Base-by-base conservation (phyloP, 2,113 vertebrate genomes). In the Grantiella picta region DNA sequence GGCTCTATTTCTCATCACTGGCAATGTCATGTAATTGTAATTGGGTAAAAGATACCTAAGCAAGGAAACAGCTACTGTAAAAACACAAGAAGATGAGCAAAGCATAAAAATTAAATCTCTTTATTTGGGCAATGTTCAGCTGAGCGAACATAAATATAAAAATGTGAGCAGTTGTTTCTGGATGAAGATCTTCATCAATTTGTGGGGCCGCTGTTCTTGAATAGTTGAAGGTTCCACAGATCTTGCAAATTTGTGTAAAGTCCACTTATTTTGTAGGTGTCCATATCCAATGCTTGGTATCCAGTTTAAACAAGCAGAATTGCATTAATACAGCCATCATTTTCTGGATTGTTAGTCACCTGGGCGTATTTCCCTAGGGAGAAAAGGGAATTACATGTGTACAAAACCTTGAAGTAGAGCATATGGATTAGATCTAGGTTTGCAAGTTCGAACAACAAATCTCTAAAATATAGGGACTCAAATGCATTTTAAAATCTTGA, bases 291-390 rank as follows among this genome's bases (percentile, higher is more conserved):
- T 0, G 3, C 14, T 83, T 66, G 29, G 16, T 69, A 25, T 7
- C 27, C 45, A 57, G 84, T 24, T 98, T 94, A 99, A 49, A 99
- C 99, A 83, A 99, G 98, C 52, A 99, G 97, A 85, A 99, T 98
- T 25, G 99, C 99, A 69, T 99, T 99, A 92, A 99, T 99, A 91
- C 99, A 99, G 79, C 99, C 99, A n/a, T 99, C 99, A 3, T 99
- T 99, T 97, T 99, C 99, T 38, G 99, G 99, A 97, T 99, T 99
- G 95, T 99, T 99, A 33, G 99, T 99, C 91, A 99, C 99, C 95
- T 99, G 99, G 66, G 99, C 99, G 9, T 99, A 99, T 98, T 99
- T 99, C 95, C 99, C 99, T 99, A 94, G 31, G 88, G 76, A 97
- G 91, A 94, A 94, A 87, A 94, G 3, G 2, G 15, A 91, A 68